Evolutionary conservation across 2,888 invertebrate genomes (phyloP), one percentile per base, ranked within the genome.

Genomic region (Orchesellides sinensis): DNA sequence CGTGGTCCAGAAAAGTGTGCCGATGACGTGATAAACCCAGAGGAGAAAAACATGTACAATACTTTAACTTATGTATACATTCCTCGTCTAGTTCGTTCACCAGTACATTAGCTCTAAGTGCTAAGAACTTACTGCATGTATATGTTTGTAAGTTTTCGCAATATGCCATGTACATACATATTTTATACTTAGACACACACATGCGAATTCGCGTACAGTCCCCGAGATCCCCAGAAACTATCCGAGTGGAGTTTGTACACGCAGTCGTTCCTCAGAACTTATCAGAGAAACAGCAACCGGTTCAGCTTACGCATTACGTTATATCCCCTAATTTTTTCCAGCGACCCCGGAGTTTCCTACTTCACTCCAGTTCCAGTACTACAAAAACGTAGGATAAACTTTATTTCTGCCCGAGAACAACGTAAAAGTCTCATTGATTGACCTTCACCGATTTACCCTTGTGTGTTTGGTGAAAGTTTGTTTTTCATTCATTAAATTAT

Each of bases 11-110:
- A 68, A 59, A 69, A 27, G 12, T 59, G 47, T 59, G 68, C 21
- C 17, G 78, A 70, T 78, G 78, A 78, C 78, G 78, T 69, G 61
- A 78, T 70, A 61, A 49, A 17, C 69, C 52, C 68, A 69, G 32
- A 56, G 17, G 61, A 52, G 29, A 47, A 45, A 68, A 25, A n/a
- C 21, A 17, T 40, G 49, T 49, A 19, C 49, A 49, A 49, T 49
- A 49, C 49, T n/a, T 49, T 17, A 65, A 40, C 12, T 45, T 19
- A 45, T n/a, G n/a, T 45, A n/a, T 65, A 3, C 17, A 4, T 65
- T 61, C 61, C n/a, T n/a, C n/a, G n/a, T n/a, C n/a, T n/a, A n/a
- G n/a, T n/a, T n/a, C n/a, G n/a, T n/a, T n/a, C n/a, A n/a, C n/a
- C n/a, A n/a, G n/a, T n/a, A n/a, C n/a, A n/a, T n/a, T n/a, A n/a